Conservation (phyloP, 2,888 invertebrate genomes). For the Listrodromus nycthemerus region DNA sequence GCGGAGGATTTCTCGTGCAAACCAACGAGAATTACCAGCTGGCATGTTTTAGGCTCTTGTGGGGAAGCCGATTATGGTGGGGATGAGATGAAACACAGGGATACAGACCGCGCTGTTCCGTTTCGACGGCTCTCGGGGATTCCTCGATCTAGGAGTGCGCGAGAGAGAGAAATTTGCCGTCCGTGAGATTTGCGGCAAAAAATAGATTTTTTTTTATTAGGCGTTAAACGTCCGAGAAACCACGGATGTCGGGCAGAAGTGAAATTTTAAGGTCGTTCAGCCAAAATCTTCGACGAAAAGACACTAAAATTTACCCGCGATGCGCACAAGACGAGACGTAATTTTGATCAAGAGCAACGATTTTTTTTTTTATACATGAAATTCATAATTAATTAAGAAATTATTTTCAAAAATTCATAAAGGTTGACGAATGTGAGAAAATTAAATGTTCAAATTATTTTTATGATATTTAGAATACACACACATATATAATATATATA, state of each 20-base stretch:
- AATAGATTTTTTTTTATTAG: background rate
- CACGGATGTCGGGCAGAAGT: background rate
- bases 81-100: slow-evolving; percentile 46
- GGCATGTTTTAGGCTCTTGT: slow-evolving; percentile 53
- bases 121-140: background rate
- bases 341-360: background rate
- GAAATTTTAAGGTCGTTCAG: background rate
- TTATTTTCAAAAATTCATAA: background rate
- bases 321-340: background rate
- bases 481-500: slow-evolving; percentile 14
- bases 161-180: background rate
- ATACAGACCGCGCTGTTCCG: background rate
- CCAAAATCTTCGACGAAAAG: background rate
- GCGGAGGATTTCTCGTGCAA: slow-evolving; percentile 37
- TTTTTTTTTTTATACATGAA: background rate
- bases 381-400: background rate
- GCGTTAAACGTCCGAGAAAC: background rate
- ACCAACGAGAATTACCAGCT: slow-evolving; percentile 52
- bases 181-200: background rate
- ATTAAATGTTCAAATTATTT: background rate
- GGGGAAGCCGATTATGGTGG: slow-evolving; percentile 48
- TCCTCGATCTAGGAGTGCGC: background rate
- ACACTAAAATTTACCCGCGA: background rate
- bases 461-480: background rate
- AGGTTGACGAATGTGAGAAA: background rate